A percentile compares a stretch with the other conserved stretches of the same genome.
Evolutionary conservation across 2,888 invertebrate genomes (phyloP).

Genomic region (Pycnomerus fuliginosus): DNA sequence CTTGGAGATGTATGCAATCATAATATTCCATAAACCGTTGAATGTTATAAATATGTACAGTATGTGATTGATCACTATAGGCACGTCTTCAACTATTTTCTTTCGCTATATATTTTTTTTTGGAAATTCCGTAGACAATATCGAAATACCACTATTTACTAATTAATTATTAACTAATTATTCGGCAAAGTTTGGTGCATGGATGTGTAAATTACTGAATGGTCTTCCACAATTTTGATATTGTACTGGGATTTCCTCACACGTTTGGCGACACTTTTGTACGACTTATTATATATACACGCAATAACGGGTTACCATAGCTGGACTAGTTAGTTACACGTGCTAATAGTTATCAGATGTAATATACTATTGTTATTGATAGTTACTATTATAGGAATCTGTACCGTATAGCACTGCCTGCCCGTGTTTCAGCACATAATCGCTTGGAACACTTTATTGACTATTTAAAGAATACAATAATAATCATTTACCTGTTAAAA

Average conservation of each 20-base stretch:
- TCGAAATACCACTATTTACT: conserved; percentile 29
- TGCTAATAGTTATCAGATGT: conserved; percentile 39
- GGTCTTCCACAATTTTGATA: conserved; percentile 46
- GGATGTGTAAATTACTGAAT: conserved; percentile 41
- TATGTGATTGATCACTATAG: conserved; percentile 35
- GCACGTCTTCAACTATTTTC: conserved; percentile 28
- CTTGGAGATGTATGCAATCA: conserved; percentile 27
- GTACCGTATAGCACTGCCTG: conserved; percentile 56
- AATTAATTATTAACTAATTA: conserved; percentile 26
- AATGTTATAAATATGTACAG: conserved; percentile 29
- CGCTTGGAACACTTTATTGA: conserved; percentile 55
- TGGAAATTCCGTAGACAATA: conserved; percentile 33
- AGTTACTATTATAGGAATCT: conserved; percentile 37
- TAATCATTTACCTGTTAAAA: conserved; percentile 54
- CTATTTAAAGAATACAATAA: conserved; percentile 52
- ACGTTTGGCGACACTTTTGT: conserved; percentile 26
- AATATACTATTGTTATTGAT: conserved; percentile 38
- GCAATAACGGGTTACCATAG: conserved; percentile 28
- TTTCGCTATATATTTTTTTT: conserved; percentile 8
- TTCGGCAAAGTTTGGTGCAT: conserved; percentile 31
- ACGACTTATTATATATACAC: conserved; percentile 22
- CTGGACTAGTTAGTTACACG: conserved; percentile 28
- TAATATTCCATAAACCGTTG: conserved; percentile 28
- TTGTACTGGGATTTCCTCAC: conserved; percentile 34
- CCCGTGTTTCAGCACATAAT: conserved; percentile 54